Evolutionary conservation across 1,140 invertebrate species (phyloP).

Genomic region (Littorina saxatilis): DNA sequence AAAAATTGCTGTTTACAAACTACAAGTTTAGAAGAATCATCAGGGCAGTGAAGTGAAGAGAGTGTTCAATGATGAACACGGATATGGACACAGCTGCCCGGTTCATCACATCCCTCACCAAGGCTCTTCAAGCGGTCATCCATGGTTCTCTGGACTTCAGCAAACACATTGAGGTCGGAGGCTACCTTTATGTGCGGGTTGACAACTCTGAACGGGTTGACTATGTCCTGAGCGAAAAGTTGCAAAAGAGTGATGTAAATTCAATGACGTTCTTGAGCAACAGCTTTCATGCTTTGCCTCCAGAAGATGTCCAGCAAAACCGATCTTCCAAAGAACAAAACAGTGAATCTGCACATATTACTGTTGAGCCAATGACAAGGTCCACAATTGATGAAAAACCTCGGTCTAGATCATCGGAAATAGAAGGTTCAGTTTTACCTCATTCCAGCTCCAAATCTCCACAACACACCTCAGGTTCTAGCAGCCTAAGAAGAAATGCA

Average conservation of each 20-base stretch:
- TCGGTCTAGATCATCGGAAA: neutral
- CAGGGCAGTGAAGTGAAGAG: no score
- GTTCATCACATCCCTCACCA: constrained; percentile 43
- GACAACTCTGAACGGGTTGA: constrained; percentile 41
- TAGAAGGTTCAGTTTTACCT: no score
- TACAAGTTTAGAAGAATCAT: no score
- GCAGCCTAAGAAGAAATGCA: neutral
- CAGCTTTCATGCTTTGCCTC: constrained; percentile 41
- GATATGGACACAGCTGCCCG: constrained; percentile 37
- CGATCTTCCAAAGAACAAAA: neutral
- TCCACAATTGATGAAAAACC: no score
- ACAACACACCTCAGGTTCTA: neutral
- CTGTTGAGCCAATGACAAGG: neutral
- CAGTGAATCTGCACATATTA: neutral
- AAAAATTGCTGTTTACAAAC: no score
- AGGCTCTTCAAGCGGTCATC: constrained; percentile 45
- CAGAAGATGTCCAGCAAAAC: neutral
- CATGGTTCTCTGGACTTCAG: constrained; percentile 50
- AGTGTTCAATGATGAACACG: constrained; percentile 4
- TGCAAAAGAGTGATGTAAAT: constrained; percentile 41
- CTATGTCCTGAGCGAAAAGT: constrained; percentile 49
- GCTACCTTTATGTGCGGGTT: constrained; percentile 42
- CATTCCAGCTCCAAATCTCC: neutral
- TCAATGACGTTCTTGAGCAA: constrained; percentile 49
- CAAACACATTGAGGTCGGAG: constrained; percentile 43